Evolutionary conservation across 2,113 vertebrate species (phyloP).

Genomic region (Oostethus manadensis): DNA sequence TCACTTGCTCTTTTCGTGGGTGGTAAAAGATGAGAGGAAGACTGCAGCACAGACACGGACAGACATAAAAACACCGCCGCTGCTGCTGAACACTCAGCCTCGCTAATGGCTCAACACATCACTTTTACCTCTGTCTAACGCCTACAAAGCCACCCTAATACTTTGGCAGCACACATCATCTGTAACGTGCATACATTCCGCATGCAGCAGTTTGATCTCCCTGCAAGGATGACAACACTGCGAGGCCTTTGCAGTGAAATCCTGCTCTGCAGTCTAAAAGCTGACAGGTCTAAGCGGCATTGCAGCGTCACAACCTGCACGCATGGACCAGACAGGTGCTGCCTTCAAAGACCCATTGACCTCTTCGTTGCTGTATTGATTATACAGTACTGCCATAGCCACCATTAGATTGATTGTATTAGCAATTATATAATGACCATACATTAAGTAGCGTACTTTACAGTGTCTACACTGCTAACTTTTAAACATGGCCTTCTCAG

Average conservation of each 20-base stretch:
- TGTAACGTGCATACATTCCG: slow-evolving; percentile 5
- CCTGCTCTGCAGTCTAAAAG: slow-evolving; percentile 24
- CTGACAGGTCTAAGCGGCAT: slow-evolving; percentile 13
- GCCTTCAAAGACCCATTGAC: slow-evolving; percentile 21
- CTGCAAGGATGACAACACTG: not conserved
- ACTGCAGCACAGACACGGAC: slow-evolving; percentile 35
- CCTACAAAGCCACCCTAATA: slow-evolving; percentile 36
- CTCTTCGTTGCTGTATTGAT: not conserved
- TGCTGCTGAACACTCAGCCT: slow-evolving; percentile 35
- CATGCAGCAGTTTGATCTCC: slow-evolving; percentile 13
- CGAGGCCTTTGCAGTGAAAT: slow-evolving; percentile 3
- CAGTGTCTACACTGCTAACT: not conserved
- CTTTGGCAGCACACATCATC: slow-evolving; percentile 12
- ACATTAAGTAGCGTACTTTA: not conserved
- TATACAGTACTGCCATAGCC: not conserved
- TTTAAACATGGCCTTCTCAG: not conserved
- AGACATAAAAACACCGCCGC: slow-evolving; percentile 28
- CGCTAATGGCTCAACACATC: slow-evolving; percentile 45
- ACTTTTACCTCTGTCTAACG: slow-evolving; percentile 44
- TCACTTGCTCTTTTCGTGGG: slow-evolving; percentile 36
- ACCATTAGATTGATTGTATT: not conserved
- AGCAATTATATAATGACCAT: not conserved
- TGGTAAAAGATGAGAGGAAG: slow-evolving; percentile 26
- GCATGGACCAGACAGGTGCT: not conserved
- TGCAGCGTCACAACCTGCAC: not conserved